phyloP scores from a whole-genome alignment of 2,113 vertebrate genomes.

The Ranitomeya variabilis region DNA sequence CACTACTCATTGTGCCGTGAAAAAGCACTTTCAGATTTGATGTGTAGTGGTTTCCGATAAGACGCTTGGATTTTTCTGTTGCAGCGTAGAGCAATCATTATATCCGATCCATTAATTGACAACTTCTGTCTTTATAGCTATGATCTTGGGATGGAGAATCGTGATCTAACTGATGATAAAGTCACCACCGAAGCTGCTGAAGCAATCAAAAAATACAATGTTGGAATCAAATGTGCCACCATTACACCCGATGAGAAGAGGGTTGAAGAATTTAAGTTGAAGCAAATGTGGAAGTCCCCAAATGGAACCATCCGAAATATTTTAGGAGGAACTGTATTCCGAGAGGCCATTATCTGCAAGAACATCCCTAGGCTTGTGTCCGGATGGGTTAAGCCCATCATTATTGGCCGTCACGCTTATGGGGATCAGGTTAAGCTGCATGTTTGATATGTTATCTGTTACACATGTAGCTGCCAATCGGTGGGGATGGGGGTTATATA shows the following conservation, averaged over 20 bases:
- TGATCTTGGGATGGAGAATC: constrained; percentile 92
- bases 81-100: neutral
- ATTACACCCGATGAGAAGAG: constrained; percentile 97
- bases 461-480: no score
- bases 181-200: constrained; percentile 93
- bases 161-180: constrained; percentile 86
- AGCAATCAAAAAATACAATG: constrained; percentile 85
- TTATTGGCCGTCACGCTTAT: constrained; percentile 95
- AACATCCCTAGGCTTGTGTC: constrained; percentile 94
- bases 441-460: neutral
- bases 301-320: constrained; percentile 98
- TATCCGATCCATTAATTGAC: neutral
- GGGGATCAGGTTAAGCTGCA: constrained; percentile 89
- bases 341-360: constrained; percentile 96
- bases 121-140: constrained; percentile 73
- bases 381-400: constrained; percentile 94
- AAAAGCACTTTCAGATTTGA: neutral
- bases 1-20: no score
- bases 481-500: no score
- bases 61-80: neutral
- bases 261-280: constrained; percentile 95
- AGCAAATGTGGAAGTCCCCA: constrained; percentile 98
- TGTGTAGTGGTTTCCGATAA: neutral
- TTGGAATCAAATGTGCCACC: constrained; percentile 96
- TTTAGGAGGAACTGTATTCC: constrained; percentile 95